Evolutionary conservation across 2,888 invertebrate genomes (phyloP), one percentile per base, ranked within the genome.

Genomic region (Campopleginae sp.): DNA sequence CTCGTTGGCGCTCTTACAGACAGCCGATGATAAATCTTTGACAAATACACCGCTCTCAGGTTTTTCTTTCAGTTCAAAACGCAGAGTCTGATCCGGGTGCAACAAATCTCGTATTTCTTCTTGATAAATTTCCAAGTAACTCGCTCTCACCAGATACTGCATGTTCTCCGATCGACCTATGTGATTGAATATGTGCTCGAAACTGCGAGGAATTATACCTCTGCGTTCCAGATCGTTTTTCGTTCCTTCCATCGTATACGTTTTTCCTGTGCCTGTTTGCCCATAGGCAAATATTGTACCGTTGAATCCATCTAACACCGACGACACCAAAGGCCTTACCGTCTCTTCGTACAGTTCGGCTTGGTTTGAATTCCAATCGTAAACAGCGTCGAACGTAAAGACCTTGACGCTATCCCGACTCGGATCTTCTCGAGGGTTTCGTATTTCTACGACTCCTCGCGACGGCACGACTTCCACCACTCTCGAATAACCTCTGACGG

Each of bases 231-330:
- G 94, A 88, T 96, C 95, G 58, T 94, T 95, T 78, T 95, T 94
- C 23, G 95, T 94, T 27, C 97, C 98, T 95, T 96, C 96, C 96
- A 96, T 96, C 14, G 96, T 96, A 94, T 95, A 96, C 12, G 96
- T 96, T 94, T 96, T 96, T 75, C 99, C 99, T 0, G 99, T 99
- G 86, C 99, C 99, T 0, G 99, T 99, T 94, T 99, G 99, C 0
- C 99, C 99, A 94, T 99, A 99, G 0, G 99, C 99, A 95, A 99
- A 99, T 89, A 99, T 99, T 90, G 99, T 99, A 17, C 99, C 99
- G 94, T 99, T 99, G 94, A 99, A 99, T 1, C 99, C 99, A 92
- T 98, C 97, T 86, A 99, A 95, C 6, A 99, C 99, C 0, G 98
- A 98, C 87, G 98, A 97, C 31, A 99, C 98, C 90, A 99, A 94